Percentiles rank a stretch among this genome's conserved stretches.
Evolutionary conservation across 2,797 vertebrate genomes (phyloP).

Genomic region (Myotis myotis): DNA sequence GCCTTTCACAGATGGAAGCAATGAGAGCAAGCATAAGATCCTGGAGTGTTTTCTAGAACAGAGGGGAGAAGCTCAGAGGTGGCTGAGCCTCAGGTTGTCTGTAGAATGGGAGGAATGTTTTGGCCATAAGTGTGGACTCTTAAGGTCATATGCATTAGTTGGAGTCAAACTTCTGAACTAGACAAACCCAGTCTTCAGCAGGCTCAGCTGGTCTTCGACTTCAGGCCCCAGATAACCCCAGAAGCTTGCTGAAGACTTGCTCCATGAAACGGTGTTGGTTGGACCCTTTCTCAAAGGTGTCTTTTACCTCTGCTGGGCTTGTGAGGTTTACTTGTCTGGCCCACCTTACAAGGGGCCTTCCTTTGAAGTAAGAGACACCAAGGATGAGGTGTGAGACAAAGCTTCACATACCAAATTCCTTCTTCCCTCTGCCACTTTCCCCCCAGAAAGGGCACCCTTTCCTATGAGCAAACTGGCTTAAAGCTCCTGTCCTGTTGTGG

Average conservation of each 20-base stretch:
- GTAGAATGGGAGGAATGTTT: background rate
- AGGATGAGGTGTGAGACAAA: background rate
- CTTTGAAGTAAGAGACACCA: background rate
- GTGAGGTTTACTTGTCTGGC: background rate
- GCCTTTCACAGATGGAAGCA: background rate
- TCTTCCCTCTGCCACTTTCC: background rate
- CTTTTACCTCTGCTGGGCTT: background rate
- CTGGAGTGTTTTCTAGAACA: fast-evolving
- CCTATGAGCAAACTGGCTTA: background rate
- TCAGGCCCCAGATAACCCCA: background rate
- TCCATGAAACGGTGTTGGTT: fast-evolving
- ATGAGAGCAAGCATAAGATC: background rate
- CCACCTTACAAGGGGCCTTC: background rate
- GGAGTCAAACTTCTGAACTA: background rate
- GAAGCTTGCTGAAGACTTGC: too few species aligned
- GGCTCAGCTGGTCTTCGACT: background rate
- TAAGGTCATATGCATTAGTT: background rate
- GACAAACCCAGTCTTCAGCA: background rate
- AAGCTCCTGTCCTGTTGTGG: background rate
- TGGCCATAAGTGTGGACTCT: fast-evolving
- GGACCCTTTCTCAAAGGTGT: background rate
- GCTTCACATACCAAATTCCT: background rate
- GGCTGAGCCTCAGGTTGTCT: background rate
- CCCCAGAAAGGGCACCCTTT: background rate
- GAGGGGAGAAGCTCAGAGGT: background rate